phyloP scores from a whole-genome alignment of 2,888 invertebrate genomes.

The Chrysolina haemoptera region DNA sequence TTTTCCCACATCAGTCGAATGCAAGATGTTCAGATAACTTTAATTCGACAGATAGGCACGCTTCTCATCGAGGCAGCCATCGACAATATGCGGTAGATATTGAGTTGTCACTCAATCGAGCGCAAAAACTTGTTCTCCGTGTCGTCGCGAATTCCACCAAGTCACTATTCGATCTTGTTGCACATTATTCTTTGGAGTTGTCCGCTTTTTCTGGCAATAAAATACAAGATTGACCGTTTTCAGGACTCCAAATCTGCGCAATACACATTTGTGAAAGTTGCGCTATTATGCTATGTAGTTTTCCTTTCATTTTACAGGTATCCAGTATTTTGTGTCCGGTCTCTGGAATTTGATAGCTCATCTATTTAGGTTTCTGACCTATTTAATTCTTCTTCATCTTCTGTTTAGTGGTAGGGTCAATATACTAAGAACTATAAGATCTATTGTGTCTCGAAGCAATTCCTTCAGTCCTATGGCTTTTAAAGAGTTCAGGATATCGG shows the following conservation, averaged over 20 bases:
- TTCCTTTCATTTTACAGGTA: no score
- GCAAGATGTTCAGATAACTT: constrained; percentile 25
- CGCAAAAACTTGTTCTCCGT: constrained; percentile 47
- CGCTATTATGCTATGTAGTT: no score
- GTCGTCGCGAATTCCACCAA: constrained; percentile 45
- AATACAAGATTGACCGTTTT: constrained; percentile 19
- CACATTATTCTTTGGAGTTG: constrained; percentile 39
- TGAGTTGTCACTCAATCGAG: constrained; percentile 49
- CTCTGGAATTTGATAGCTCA: no score
- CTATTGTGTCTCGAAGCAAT: no score
- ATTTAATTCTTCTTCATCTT: no score
- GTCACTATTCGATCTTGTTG: constrained; percentile 41
- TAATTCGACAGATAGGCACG: constrained; percentile 30
- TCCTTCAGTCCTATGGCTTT: no score
- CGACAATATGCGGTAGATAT: constrained; percentile 34
- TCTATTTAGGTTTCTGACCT: no score
- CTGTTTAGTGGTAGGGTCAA: no score
- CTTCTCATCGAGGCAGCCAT: constrained; percentile 22
- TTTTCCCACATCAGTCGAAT: constrained; percentile 36
- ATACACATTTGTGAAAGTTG: not conserved
- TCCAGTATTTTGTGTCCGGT: no score
- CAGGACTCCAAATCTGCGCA: not conserved
- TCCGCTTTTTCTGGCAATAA: constrained; percentile 13
- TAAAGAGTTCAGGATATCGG: no score
- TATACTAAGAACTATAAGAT: no score